These are phyloP conservation scores for Austrolebias charrua DNA, from an alignment of 2,797 vertebrate genomes.

Conservation along the genomic window DNA sequence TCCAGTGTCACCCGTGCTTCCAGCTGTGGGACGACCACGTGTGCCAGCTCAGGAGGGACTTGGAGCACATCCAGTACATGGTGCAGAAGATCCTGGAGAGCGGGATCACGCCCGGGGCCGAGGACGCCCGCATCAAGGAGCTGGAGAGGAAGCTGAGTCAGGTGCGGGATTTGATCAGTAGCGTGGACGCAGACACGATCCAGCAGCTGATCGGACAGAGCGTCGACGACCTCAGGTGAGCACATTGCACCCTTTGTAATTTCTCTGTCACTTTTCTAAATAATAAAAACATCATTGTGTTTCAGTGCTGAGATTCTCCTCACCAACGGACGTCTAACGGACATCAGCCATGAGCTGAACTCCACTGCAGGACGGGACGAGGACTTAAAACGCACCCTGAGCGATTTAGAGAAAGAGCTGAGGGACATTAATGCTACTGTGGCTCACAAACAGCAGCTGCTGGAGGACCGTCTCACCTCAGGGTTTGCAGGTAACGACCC, in stretches of 20 bases:
- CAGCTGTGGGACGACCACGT: slow-evolving; percentile 80
- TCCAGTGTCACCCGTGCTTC: slow-evolving; percentile 86
- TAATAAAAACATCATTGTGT: background rate
- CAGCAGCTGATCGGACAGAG: slow-evolving; percentile 73
- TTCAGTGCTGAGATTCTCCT: slow-evolving; percentile 82
- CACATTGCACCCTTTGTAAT: background rate
- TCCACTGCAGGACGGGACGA: slow-evolving; percentile 48
- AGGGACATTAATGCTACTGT: slow-evolving; percentile 74
- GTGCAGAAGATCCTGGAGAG: slow-evolving; percentile 69
- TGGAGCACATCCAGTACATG: slow-evolving; percentile 66
- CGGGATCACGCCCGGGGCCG: slow-evolving; percentile 51
- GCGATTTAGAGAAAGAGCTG: slow-evolving; percentile 67
- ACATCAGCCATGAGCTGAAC: slow-evolving; percentile 71
- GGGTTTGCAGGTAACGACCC: slow-evolving; percentile 77
- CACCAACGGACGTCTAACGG: slow-evolving; percentile 82
- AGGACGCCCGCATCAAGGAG: slow-evolving; percentile 63
- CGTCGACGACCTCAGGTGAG: slow-evolving; percentile 82
- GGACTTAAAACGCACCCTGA: slow-evolving; percentile 58
- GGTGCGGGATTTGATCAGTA: slow-evolving; percentile 69
- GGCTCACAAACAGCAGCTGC: slow-evolving; percentile 52
- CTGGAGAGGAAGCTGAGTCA: slow-evolving; percentile 77
- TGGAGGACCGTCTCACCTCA: slow-evolving; percentile 61
- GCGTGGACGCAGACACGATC: slow-evolving; percentile 50
- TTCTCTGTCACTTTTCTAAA: background rate
- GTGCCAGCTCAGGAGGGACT: slow-evolving; percentile 66